Conservation (phyloP, 2,888 invertebrate species). For the Mimumesa dahlbomi region DNA sequence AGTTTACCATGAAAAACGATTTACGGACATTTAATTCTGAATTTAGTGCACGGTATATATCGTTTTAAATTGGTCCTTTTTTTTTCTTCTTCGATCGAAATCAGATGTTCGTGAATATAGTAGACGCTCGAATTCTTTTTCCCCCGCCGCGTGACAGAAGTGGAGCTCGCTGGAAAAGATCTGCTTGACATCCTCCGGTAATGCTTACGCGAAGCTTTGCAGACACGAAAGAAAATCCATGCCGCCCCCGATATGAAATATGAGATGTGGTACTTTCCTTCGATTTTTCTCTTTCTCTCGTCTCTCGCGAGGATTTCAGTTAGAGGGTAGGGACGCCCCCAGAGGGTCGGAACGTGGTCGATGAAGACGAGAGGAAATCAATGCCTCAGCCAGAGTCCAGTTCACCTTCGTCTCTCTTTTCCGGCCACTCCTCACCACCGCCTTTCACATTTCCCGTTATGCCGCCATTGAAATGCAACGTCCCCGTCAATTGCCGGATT, state of each 20-base stretch:
- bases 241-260: constrained; percentile 78
- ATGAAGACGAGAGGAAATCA: constrained; percentile 80
- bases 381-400: constrained; percentile 75
- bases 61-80: no score
- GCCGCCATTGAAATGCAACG: neutral
- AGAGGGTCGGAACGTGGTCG: constrained; percentile 75
- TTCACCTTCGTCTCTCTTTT: constrained; percentile 62
- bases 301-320: constrained; percentile 59
- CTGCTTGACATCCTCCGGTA: constrained; percentile 76
- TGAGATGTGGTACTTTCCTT: constrained; percentile 71
- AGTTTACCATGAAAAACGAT: no score
- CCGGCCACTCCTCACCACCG: constrained; percentile 38
- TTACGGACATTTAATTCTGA: no score
- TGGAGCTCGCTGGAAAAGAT: constrained; percentile 39
- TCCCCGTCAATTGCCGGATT: neutral
- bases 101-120: no score
- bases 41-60: no score
- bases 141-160: constrained; percentile 33
- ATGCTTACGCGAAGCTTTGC: constrained; percentile 73
- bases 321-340: constrained; percentile 66
- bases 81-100: no score
- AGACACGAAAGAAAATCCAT: constrained; percentile 76
- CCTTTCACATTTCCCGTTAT: constrained; percentile 25
- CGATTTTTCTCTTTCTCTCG: constrained; percentile 60
- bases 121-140: constrained; percentile 20